Evolutionary conservation across 1,140 invertebrate species (phyloP), one percentile per base, ranked within the genome.

Genomic region (Idris sp.): DNA sequence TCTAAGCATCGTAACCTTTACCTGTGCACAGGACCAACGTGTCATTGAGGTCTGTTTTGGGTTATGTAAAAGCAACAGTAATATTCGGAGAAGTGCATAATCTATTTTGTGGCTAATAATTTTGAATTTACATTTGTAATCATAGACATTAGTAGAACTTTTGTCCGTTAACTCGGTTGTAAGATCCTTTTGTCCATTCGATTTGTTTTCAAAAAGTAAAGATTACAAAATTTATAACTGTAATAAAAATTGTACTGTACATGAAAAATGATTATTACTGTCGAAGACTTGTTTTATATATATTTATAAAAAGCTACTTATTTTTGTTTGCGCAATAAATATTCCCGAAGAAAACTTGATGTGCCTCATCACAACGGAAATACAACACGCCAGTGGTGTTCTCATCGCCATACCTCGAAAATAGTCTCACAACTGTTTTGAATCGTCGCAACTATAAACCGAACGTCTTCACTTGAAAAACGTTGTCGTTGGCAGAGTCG

Each of bases 61-160:
- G 35, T 51, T 43, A 31, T 11, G 11, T 62, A 64, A 64, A 43
- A 13, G 18, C 26, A 18, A 30, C 25, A 54, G 30, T 18, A 14
- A 22, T 2, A 44, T 62, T 49, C 18, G 35, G 18, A 25, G 26
- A 56, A 56, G 1, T 26, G 7, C 58, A 51, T 43, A 58, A 68
- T 58, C 64, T 25, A 18, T 35, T 41, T 35, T 11, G 43, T n/a
- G 51, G 36, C 10, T 19, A 58, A 35, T 58, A 58, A 68, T 58
- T 58, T 68, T 2, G 19, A 41, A 56, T 67, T 56, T 67, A 67
- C 43, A 56, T 67, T 67, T 44, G 51, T 67, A 67, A 56, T 67
- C 51, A 41, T 51, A 33, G 16, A 15, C 19, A 67, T 56, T 48
- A 38, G 31, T 22, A 14, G 16, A 46, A n/a, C 30, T 41, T 8